Evolutionary conservation across 2,113 vertebrate genomes (phyloP), one percentile per base, ranked within the genome.

Genomic region (Carassius carassius): DNA sequence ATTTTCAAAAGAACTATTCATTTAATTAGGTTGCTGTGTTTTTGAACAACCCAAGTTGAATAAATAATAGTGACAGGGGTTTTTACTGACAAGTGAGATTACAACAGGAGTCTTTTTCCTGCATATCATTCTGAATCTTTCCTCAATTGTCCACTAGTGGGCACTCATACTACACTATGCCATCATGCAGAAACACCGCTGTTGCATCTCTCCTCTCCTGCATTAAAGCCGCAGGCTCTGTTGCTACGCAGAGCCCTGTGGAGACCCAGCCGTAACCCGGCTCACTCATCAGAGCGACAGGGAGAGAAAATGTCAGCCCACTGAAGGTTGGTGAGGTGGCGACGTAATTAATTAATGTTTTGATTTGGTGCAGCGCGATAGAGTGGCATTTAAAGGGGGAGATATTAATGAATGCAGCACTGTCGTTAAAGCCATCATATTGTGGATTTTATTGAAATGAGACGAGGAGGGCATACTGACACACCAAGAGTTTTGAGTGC

Each of bases 291-390:
- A 49, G 62, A 79, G 65, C n/a, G 88, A 82, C 87, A 75, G 88
- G 86, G 76, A 86, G 77, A 87, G 81, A 89, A 60, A 91, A 90
- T 89, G 84, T 85, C 70, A 86, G 89, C 83, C 56, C 77, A 75
- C 83, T 90, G 85, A 90, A 81, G 86, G 90, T 70, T 79, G 88
- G 87, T 85, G 85, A 91, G 91, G 91, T 92, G 84, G 85, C 82
- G 77, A 69, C 78, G 78, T 90, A 91, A 92, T 92, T 91, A 91
- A 92, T 93, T 88, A 88, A 89, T 90, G 89, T 89, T 92, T 92
- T 91, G 88, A 90, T 91, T 93, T 88, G 85, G 51, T 86, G 83
- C 84, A 86, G 91, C 78, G 85, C 81, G 78, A 85, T 81, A 76
- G 82, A 90, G 88, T 90, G 90, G 86, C 87, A 91, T 92, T 93